Conservation (phyloP, 2,113 vertebrate genomes). For the Tinamus guttatus region DNA sequence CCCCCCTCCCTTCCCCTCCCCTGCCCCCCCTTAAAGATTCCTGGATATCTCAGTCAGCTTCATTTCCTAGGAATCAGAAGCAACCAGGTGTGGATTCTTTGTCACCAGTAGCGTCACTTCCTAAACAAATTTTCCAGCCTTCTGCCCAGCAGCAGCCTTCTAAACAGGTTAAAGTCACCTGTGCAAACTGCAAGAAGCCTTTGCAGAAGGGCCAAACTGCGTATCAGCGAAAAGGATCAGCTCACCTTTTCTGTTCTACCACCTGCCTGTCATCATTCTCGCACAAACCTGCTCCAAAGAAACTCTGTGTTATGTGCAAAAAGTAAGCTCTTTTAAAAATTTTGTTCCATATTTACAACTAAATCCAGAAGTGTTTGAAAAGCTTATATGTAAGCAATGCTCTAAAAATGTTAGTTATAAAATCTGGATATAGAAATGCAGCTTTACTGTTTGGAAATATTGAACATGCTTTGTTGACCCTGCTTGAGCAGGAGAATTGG, state of each 20-base stretch:
- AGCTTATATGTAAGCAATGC: background rate
- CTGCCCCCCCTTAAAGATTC: slow-evolving; percentile 91
- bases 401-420: background rate
- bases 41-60: slow-evolving; percentile 97
- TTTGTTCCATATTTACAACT: background rate
- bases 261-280: slow-evolving; percentile 96
- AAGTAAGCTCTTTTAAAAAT: slow-evolving; percentile 83
- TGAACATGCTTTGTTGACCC: background rate
- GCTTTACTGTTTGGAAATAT: background rate
- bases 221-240: slow-evolving; percentile 97
- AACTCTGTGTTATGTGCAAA: slow-evolving; percentile 99
- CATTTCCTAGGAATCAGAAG: slow-evolving; percentile 96
- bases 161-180: slow-evolving; percentile 96
- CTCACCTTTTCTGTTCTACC: slow-evolving; percentile 97
- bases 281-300: slow-evolving; percentile 97
- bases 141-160: slow-evolving; percentile 86
- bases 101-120: slow-evolving; percentile 90
- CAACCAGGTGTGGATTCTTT: slow-evolving; percentile 93
- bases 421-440: background rate
- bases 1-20: no score
- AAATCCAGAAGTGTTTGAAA: background rate
- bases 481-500: no score
- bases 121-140: slow-evolving; percentile 91
- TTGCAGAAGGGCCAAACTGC: slow-evolving; percentile 97
- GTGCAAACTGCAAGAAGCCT: slow-evolving; percentile 97